Percentiles rank a stretch among this genome's conserved stretches.
Conservation (phyloP, 2,113 vertebrate genomes). For the Saguinus imperator region DNA sequence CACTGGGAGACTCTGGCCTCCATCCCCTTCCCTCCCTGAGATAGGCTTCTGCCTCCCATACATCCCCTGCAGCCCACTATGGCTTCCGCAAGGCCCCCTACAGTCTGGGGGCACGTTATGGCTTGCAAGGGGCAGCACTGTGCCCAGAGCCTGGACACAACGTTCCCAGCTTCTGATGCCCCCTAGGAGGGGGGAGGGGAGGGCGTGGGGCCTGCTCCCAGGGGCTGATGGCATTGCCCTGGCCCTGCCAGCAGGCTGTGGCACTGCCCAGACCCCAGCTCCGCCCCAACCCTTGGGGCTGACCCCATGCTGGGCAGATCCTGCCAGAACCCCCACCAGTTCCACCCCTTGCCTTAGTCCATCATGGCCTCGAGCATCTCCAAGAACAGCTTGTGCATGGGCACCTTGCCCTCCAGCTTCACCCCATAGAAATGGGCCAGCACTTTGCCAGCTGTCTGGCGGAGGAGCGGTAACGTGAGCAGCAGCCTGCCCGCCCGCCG, state of each 20-base stretch:
- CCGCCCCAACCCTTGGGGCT: constrained; percentile 37
- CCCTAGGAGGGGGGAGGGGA: constrained; percentile 48
- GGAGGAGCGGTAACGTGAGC: constrained; percentile 92
- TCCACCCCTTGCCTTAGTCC: constrained; percentile 85
- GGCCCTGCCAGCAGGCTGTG: constrained; percentile 79
- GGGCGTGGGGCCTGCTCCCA: constrained; percentile 63
- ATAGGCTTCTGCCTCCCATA: constrained; percentile 63
- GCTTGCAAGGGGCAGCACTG: constrained; percentile 78
- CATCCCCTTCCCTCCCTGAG: constrained; percentile 75
- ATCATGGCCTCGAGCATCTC: constrained; percentile 98
- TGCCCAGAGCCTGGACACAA: constrained; percentile 56
- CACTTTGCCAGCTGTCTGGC: constrained; percentile 93
- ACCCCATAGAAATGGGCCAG: constrained; percentile 94
- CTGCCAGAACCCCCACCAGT: constrained; percentile 51
- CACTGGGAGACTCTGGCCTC: constrained; percentile 63
- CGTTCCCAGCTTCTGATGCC: constrained; percentile 63
- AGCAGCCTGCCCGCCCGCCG: constrained; percentile 92
- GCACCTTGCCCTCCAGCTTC: constrained; percentile 93
- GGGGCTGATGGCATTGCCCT: constrained; percentile 72
- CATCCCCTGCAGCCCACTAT: constrained; percentile 66
- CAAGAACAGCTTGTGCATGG: constrained; percentile 97
- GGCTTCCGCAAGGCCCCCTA: constrained; percentile 68
- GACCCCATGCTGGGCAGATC: constrained; percentile 40
- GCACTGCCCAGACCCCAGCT: constrained; percentile 62
- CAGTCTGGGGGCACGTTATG: constrained; percentile 65